These are phyloP conservation scores for Cecidostiba fungosa DNA, from an alignment of 2,888 invertebrate genomes.

Conservation along the genomic window DNA sequence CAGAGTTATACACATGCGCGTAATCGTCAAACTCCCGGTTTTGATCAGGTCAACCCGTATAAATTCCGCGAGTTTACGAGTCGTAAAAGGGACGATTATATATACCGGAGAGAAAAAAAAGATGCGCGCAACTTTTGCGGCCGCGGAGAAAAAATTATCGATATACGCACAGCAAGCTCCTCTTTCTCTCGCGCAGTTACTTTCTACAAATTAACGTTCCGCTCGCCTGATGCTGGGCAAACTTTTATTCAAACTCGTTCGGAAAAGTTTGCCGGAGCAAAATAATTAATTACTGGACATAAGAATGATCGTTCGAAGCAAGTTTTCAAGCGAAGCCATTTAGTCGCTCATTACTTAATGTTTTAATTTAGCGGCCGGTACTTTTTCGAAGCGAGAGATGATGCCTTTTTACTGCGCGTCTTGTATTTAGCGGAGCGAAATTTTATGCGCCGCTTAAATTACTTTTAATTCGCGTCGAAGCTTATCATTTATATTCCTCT, in stretches of 20 bases:
- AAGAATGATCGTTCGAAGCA: conserved; percentile 10
- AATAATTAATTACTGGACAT: conserved; percentile 46
- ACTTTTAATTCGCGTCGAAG: not conserved
- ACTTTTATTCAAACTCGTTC: conserved; percentile 34
- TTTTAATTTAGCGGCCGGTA: not conserved
- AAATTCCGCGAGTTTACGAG: conserved; percentile 54
- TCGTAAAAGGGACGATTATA: conserved; percentile 20
- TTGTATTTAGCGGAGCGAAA: too few relatives aligned
- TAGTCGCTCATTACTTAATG: conserved; percentile 19
- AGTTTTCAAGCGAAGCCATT: conserved; percentile 23
- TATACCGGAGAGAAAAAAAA: not conserved
- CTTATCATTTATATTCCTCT: not conserved
- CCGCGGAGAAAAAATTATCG: not conserved
- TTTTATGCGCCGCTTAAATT: not conserved
- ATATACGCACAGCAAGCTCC: not conserved
- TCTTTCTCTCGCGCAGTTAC: conserved; percentile 8
- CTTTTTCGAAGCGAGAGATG: not conserved
- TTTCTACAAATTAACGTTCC: conserved; percentile 42
- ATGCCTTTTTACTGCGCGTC: not conserved
- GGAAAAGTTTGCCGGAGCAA: conserved; percentile 9
- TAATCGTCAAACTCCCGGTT: conserved; percentile 10
- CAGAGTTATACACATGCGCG: not conserved
- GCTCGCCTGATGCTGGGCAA: not conserved
- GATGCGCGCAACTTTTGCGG: not conserved
- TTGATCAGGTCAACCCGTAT: conserved; percentile 52